Base-by-base conservation (phyloP, 2,113 vertebrate genomes). In the Redunca redunca region DNA sequence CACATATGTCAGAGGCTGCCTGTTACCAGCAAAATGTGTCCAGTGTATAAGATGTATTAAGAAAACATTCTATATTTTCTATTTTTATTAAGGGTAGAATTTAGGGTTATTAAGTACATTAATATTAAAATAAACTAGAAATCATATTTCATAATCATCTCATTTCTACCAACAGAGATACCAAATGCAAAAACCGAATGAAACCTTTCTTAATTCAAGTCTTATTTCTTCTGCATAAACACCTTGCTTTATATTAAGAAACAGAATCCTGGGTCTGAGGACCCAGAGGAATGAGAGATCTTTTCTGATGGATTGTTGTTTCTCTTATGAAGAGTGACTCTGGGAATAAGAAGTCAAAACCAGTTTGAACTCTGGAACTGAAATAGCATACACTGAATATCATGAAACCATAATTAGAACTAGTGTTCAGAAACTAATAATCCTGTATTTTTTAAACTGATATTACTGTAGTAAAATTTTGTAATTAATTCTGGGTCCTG, bases 101-200 rank as follows among this genome's bases (percentile, higher is more conserved):
- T 43, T 7, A 23, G 71, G 23, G 2, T 77, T 77, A 77, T 77
- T 43, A 43, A 77, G 36, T 26, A 77, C 23, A 14, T 77, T 87
- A 83, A 30, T 83, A 80, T 84, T 67, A 90, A 95, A 48, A 81
- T 81, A 77, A 96, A 62, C 58, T n/a, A 48, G 57, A 77, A 90
- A 82, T 84, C 28, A 33, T 33, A 25, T 94, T 62, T 90, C n/a
- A 82, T 67, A 91, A 0, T n/a, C 5, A 48, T 94, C 60, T 87
- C 84, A 30, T 91, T 71, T 82, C 87, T 71, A 58, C 33, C 82
- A 82, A 53, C 19, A 84, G 33, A 90, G 5, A 48, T 12, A 46
- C 5, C 58, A 93, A 89, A 94, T 86, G 53, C 92, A 88, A 95
- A 97, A 60, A 33, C 85, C 36, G 25, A 78, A 90, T 60, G 57